phyloP scores from a whole-genome alignment of 2,797 vertebrate species.

The Epinephelus coioides region DNA sequence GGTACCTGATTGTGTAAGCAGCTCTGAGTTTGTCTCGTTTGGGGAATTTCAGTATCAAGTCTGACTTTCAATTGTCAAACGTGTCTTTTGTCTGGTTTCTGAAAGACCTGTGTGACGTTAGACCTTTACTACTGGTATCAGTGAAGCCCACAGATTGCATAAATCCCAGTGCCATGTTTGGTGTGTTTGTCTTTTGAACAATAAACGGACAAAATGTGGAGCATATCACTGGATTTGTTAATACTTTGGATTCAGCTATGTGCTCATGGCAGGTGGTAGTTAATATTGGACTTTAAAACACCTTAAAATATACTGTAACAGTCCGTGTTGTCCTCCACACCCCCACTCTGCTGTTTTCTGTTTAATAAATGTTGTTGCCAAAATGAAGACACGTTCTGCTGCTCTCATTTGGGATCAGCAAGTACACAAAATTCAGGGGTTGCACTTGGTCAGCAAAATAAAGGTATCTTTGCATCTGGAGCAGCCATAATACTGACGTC shows the following conservation, averaged over 20 bases:
- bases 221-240: slow-evolving; percentile 25
- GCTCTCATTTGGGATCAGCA: slow-evolving; percentile 49
- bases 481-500: slow-evolving; percentile 34
- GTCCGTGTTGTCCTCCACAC: slow-evolving; percentile 1
- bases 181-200: slow-evolving; percentile 48
- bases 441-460: slow-evolving; percentile 50
- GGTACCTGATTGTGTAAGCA: slow-evolving; percentile 38
- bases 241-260: slow-evolving; percentile 20
- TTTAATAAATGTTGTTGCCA: slow-evolving; percentile 32
- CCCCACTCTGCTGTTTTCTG: slow-evolving; percentile 7
- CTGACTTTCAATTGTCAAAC: slow-evolving; percentile 41
- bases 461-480: slow-evolving; percentile 48
- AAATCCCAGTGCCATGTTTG: slow-evolving; percentile 12
- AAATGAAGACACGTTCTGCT: slow-evolving; percentile 39
- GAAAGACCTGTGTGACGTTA: slow-evolving; percentile 42
- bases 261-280: not conserved
- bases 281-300: slow-evolving; percentile 8
- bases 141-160: slow-evolving; percentile 37
- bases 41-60: slow-evolving; percentile 44
- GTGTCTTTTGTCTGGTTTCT: slow-evolving; percentile 31
- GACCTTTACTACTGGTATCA: slow-evolving; percentile 43
- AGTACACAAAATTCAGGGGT: slow-evolving; percentile 33
- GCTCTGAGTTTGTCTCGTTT: slow-evolving; percentile 34
- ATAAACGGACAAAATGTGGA: slow-evolving; percentile 20
- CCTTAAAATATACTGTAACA: not conserved